A percentile compares a stretch with the other conserved stretches of the same genome.
phyloP scores from a whole-genome alignment of 2,113 vertebrate species.

The Dromiciops gliroides region DNA sequence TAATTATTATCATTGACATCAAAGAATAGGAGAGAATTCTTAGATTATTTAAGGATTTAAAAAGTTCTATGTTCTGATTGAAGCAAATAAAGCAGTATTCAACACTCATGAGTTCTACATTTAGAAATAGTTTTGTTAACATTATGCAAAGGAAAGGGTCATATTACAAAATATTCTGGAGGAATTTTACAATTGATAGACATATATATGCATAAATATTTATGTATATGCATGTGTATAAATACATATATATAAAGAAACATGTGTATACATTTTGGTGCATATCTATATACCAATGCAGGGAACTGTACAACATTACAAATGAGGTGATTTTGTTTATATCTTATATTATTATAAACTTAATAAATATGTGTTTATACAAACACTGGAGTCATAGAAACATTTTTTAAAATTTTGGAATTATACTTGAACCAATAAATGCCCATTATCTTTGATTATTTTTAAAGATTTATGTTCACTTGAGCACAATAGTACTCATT shows the following conservation, averaged over 20 bases:
- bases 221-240: too few species aligned
- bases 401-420: background rate
- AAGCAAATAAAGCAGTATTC: constrained; percentile 12
- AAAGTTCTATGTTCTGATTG: constrained; percentile 55
- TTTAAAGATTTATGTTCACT: background rate
- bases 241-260: too few species aligned
- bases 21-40: constrained; percentile 61
- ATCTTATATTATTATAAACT: too few species aligned
- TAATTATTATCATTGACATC: constrained; percentile 70
- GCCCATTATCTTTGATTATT: background rate
- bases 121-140: background rate
- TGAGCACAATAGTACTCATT: background rate
- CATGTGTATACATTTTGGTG: background rate
- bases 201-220: too few species aligned
- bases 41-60: constrained; percentile 67
- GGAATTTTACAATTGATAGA: background rate
- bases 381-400: too few species aligned
- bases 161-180: background rate
- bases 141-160: background rate
- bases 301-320: background rate
- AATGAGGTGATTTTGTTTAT: background rate
- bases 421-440: background rate
- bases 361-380: too few species aligned
- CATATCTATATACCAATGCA: background rate
- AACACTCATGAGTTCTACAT: background rate